Percentiles rank a stretch among this genome's conserved stretches.
Conservation (phyloP, 2,113 vertebrate genomes). For the Ciconia maguari region DNA sequence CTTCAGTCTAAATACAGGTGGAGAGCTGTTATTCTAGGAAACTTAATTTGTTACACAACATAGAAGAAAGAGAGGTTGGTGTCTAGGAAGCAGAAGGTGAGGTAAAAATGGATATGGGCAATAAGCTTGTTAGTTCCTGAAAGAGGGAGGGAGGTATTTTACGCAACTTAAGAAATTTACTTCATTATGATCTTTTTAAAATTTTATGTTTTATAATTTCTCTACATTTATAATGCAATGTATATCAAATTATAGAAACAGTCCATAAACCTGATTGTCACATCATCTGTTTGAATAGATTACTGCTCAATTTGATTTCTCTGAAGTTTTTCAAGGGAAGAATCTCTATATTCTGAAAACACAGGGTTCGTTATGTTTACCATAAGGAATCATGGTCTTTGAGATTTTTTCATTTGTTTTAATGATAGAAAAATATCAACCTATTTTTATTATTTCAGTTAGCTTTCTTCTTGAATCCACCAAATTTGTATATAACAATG, state of each 20-base stretch:
- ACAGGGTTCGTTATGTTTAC: neutral
- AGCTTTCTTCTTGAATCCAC: neutral
- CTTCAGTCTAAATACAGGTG: neutral
- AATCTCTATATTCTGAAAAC: neutral
- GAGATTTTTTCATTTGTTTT: neutral
- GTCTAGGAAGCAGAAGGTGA: neutral
- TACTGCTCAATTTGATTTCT: neutral
- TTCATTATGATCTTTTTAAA: neutral
- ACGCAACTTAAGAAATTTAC: neutral
- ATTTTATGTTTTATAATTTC: neutral
- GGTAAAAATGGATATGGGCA: neutral
- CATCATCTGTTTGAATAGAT: neutral
- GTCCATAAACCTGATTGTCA: neutral
- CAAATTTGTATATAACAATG: neutral
- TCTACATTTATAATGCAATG: neutral
- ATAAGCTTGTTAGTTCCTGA: neutral
- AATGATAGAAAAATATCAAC: neutral
- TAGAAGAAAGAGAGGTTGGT: neutral
- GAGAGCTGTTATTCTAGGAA: neutral
- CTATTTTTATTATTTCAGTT: neutral
- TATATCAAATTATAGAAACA: neutral
- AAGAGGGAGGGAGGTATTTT: neutral
- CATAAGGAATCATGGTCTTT: neutral
- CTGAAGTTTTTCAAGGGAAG: neutral
- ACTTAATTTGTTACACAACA: neutral